phyloP scores from a whole-genome alignment of 1,140 invertebrate species.

The Pseudomyrmex cubaensis region DNA sequence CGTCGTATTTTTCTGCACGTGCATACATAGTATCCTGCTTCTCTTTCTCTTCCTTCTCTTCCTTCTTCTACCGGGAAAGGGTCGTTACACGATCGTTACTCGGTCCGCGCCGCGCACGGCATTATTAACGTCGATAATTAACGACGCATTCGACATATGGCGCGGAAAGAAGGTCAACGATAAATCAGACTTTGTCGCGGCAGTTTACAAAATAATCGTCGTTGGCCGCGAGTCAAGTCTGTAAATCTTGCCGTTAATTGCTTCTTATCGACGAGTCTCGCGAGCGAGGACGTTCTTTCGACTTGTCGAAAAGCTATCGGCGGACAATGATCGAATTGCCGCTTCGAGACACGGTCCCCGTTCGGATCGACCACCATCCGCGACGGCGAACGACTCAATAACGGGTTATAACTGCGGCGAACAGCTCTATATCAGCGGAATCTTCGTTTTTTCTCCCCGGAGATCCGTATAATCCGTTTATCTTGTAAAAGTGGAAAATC shows the following conservation, averaged over 20 bases:
- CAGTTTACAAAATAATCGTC: constrained; percentile 69
- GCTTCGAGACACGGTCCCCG: neutral
- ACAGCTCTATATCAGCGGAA: neutral
- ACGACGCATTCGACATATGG: constrained; percentile 62
- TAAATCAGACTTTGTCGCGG: constrained; percentile 66
- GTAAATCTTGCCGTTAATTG: constrained; percentile 82
- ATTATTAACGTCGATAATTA: constrained; percentile 65
- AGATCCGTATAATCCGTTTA: neutral
- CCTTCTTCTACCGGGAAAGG: neutral
- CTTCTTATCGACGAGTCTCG: constrained; percentile 71
- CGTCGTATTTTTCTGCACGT: neutral
- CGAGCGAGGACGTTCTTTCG: constrained; percentile 57
- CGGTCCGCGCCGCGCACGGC: neutral
- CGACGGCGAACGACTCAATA: neutral
- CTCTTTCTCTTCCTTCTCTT: too few species aligned
- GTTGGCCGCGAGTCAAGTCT: constrained; percentile 62
- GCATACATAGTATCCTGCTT: neutral
- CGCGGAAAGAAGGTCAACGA: constrained; percentile 64
- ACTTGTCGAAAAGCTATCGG: constrained; percentile 23
- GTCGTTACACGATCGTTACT: constrained; percentile 23
- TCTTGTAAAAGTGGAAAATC: neutral
- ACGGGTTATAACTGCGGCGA: constrained; percentile 1
- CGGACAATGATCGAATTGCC: constrained; percentile 13
- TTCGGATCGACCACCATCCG: neutral
- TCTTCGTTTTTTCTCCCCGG: neutral